Evolutionary conservation across 2,113 vertebrate genomes (phyloP).

Genomic region (Carassius auratus): DNA sequence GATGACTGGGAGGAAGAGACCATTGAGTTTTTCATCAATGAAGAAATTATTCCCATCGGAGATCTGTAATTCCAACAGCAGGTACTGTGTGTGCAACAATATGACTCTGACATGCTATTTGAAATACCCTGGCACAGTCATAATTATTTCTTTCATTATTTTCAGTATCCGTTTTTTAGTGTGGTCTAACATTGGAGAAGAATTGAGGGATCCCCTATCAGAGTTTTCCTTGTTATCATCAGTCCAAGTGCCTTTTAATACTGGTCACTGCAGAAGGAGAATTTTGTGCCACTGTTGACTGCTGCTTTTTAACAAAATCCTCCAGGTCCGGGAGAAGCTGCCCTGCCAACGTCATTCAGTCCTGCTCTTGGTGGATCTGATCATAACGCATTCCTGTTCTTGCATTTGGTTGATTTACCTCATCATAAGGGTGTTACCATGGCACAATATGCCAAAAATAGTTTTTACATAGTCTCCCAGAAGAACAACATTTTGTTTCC

Average conservation of each 20-base stretch:
- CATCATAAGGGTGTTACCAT: conserved; percentile 62
- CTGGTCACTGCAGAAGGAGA: conserved; percentile 68
- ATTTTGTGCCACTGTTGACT: conserved; percentile 74
- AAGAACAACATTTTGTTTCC: conserved; percentile 56
- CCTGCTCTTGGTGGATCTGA: conserved; percentile 55
- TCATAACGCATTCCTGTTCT: conserved; percentile 40
- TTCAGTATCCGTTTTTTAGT: conserved; percentile 48
- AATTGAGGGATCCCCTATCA: conserved; percentile 63
- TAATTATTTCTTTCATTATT: neutral
- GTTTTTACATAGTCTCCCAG: conserved; percentile 64
- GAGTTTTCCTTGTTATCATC: conserved; percentile 64
- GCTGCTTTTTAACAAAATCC: conserved; percentile 36
- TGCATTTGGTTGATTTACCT: conserved; percentile 56
- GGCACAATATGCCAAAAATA: conserved; percentile 69
- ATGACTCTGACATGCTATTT: neutral
- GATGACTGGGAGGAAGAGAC: conserved; percentile 99
- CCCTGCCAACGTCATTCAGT: conserved; percentile 48
- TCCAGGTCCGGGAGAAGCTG: conserved; percentile 42
- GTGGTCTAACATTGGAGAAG: conserved; percentile 40
- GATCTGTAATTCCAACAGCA: conserved; percentile 84
- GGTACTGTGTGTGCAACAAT: conserved; percentile 54
- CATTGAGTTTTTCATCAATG: conserved; percentile 99
- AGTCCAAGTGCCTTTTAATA: conserved; percentile 83
- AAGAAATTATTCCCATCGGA: conserved; percentile 95
- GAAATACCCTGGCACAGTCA: neutral